These are phyloP conservation scores for Rousettus madagascariensis DNA, from an alignment of 2,797 vertebrate species.

Conservation along the genomic window DNA sequence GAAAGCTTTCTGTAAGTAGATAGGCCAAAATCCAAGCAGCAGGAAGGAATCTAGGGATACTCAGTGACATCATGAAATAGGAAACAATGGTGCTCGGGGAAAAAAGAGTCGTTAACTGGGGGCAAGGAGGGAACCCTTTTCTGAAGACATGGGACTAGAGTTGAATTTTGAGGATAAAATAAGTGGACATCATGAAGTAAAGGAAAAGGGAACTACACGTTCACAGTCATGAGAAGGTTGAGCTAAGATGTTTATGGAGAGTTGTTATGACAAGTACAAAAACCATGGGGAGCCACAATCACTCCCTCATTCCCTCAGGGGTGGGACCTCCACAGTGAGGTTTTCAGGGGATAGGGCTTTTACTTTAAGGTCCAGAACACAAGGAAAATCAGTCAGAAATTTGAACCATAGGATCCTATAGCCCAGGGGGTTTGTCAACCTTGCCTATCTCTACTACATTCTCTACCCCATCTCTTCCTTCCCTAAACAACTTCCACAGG, in stretches of 20 bases:
- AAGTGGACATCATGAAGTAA: not conserved
- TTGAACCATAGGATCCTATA: not conserved
- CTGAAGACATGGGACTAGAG: not conserved
- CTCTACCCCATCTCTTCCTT: not conserved
- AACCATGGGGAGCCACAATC: not conserved
- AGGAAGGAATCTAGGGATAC: conserved; percentile 87
- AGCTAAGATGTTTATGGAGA: not conserved
- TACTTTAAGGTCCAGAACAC: not conserved
- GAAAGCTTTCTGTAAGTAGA: conserved; percentile 86
- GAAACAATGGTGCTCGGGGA: not conserved
- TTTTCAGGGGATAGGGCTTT: not conserved
- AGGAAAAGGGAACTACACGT: not conserved
- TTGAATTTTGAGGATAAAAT: not conserved
- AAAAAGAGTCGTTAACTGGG: not conserved
- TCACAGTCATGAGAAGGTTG: not conserved
- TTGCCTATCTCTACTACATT: not conserved
- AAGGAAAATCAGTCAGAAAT: not conserved
- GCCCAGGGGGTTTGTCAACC: not conserved
- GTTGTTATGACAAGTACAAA: not conserved
- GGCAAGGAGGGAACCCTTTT: not conserved
- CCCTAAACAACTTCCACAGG: not conserved
- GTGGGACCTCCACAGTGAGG: not conserved
- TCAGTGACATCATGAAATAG: conserved; percentile 69
- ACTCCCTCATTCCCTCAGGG: not conserved
- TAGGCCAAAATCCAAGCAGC: conserved; percentile 86